These are phyloP conservation scores for Nezara viridula DNA, from an alignment of 2,888 invertebrate genomes.

Conservation along the genomic window DNA sequence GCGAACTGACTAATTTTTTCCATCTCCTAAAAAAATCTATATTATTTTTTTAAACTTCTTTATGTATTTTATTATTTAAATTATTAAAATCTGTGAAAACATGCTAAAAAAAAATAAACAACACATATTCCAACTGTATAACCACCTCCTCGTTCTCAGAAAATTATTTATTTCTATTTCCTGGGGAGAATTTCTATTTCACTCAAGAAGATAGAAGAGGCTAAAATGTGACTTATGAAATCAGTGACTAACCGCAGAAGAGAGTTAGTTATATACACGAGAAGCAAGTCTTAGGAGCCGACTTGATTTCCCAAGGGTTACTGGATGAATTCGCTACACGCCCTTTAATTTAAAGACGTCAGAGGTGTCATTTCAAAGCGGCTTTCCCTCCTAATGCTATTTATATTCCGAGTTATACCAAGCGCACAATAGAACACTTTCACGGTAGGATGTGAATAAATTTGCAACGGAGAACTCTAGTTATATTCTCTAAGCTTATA, in stretches of 20 bases:
- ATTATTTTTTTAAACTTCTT: no score
- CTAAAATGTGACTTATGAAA: constrained; percentile 11
- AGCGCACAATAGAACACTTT: background rate
- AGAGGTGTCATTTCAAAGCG: background rate
- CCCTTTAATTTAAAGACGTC: constrained; percentile 24
- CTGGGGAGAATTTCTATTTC: background rate
- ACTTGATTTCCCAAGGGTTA: background rate
- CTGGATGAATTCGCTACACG: background rate
- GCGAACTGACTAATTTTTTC: no score
- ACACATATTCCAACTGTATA: no score
- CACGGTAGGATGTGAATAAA: background rate
- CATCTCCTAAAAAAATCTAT: no score
- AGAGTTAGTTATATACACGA: background rate
- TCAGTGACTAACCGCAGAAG: constrained; percentile 18
- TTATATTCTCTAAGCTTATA: background rate
- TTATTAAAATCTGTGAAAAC: no score
- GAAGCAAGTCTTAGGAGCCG: background rate
- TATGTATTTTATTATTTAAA: no score
- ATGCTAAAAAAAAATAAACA: no score
- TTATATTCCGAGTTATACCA: background rate
- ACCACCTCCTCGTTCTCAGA: background rate
- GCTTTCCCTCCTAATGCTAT: background rate
- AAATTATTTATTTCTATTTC: background rate
- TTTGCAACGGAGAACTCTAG: background rate
- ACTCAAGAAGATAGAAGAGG: background rate